Conservation (phyloP, 2,888 invertebrate species). For the Caenorhabditis sp. region DNA sequence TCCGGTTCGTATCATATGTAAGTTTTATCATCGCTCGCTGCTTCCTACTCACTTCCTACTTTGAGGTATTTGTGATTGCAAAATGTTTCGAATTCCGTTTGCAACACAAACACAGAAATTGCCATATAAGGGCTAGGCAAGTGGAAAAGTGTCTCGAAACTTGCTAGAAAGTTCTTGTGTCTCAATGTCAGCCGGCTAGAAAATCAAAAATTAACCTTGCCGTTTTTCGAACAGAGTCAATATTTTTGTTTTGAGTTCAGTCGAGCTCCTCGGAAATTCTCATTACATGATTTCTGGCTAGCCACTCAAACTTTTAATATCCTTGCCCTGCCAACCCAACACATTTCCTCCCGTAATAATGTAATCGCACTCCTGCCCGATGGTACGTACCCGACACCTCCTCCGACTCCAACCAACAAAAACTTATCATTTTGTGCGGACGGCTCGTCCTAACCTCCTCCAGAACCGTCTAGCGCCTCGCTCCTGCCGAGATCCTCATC, state of each 20-base stretch:
- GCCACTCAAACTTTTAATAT: no score
- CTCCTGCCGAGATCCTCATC: slow-evolving; percentile 22
- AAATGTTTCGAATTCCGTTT: no score
- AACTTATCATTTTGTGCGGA: slow-evolving; percentile 42
- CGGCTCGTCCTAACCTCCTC: background rate
- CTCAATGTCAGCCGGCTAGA: no score
- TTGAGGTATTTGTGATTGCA: no score
- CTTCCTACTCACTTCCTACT: slow-evolving; percentile 4
- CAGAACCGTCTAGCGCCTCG: slow-evolving; percentile 35
- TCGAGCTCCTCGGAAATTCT: no score
- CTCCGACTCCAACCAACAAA: slow-evolving; percentile 3
- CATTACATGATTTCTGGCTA: no score
- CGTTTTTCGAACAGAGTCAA: slow-evolving; percentile 5
- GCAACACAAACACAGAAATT: no score
- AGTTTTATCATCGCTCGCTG: slow-evolving; percentile 25
- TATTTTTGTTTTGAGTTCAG: slow-evolving; percentile 43
- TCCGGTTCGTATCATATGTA: slow-evolving; percentile 50
- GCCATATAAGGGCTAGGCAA: no score
- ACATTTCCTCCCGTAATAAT: no score
- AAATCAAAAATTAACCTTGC: no score
- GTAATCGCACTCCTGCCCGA: background rate
- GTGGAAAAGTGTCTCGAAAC: background rate
- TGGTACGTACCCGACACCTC: slow-evolving; percentile 11
- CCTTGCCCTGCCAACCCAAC: no score
- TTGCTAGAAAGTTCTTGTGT: no score